These are phyloP conservation scores for Aurelia coerulea DNA, from an alignment of 30 jellyfish, hydroid and myxozoan genomes.

Conservation along the genomic window DNA sequence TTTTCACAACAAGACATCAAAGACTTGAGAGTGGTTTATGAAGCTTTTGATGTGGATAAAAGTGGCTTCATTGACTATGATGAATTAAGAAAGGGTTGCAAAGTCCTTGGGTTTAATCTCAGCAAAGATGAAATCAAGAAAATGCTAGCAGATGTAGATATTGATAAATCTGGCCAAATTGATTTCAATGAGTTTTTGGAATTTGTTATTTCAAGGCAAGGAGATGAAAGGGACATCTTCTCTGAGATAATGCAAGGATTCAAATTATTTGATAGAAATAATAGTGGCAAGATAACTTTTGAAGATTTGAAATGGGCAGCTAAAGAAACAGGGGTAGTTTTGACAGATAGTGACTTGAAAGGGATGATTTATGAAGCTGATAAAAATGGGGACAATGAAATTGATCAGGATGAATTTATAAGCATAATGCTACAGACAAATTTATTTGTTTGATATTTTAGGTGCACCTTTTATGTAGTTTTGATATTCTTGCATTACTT, in stretches of 20 bases:
- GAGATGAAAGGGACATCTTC: slow-evolving; percentile 68
- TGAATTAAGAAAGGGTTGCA: slow-evolving; percentile 59
- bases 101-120: slow-evolving; percentile 59
- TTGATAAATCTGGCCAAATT: slow-evolving; percentile 63
- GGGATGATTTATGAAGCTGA: slow-evolving; percentile 79
- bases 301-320: slow-evolving; percentile 67
- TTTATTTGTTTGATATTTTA: slow-evolving; percentile 13
- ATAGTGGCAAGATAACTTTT: slow-evolving; percentile 54
- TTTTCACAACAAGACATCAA: slow-evolving; percentile 65
- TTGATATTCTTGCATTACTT: no score
- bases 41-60: slow-evolving; percentile 68
- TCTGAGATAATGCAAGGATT: slow-evolving; percentile 75
- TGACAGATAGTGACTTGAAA: slow-evolving; percentile 48
- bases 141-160: slow-evolving; percentile 67
- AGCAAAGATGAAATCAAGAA: slow-evolving; percentile 25
- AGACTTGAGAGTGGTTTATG: slow-evolving; percentile 60
- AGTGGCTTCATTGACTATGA: slow-evolving; percentile 72
- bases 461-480: no score
- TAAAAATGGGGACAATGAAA: slow-evolving; percentile 75
- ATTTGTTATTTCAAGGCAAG: slow-evolving; percentile 71
- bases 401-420: slow-evolving; percentile 60
- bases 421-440: slow-evolving; percentile 68
- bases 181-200: slow-evolving; percentile 73
- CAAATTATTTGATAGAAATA: slow-evolving; percentile 44
- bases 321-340: slow-evolving; percentile 49